Evolutionary conservation across 2,113 vertebrate genomes (phyloP).

Genomic region (Blennius ocellaris): DNA sequence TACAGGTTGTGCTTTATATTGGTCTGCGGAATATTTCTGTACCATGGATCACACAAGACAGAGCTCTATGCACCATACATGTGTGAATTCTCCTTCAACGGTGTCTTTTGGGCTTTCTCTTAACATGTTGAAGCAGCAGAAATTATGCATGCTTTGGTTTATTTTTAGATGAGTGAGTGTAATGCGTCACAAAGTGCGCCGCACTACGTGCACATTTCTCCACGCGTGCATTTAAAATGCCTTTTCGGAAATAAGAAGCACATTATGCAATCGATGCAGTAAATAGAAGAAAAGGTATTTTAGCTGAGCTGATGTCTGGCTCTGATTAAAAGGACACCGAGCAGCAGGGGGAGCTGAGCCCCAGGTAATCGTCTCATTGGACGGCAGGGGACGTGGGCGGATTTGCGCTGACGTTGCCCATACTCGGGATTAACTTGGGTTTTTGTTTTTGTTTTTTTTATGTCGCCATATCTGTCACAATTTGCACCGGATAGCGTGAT

Average conservation of each 20-base stretch:
- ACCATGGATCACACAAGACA: too few species aligned
- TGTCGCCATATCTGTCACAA: conserved; percentile 68
- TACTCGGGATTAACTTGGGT: conserved; percentile 81
- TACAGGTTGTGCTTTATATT: too few species aligned
- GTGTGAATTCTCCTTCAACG: background rate
- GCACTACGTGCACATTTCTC: too few species aligned
- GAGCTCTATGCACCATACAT: background rate
- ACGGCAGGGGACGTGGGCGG: conserved; percentile 65
- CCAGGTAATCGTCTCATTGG: conserved; percentile 43
- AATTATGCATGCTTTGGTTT: conserved; percentile 40
- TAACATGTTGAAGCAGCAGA: conserved; percentile 5
- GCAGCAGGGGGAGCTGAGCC: conserved; percentile 52
- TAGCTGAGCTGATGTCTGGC: background rate
- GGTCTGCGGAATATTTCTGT: too few species aligned
- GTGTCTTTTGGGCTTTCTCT: background rate
- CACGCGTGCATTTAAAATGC: background rate
- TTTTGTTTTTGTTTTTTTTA: too few species aligned
- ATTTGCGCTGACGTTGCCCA: conserved; percentile 56
- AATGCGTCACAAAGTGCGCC: background rate
- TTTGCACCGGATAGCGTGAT: background rate
- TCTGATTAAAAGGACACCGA: background rate
- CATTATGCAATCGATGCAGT: background rate
- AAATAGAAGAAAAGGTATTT: background rate
- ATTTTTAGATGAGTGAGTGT: conserved; percentile 40
- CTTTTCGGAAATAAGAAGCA: background rate